phyloP scores from a whole-genome alignment of 2,888 invertebrate species.

The Melikaiella ostensackeni region DNA sequence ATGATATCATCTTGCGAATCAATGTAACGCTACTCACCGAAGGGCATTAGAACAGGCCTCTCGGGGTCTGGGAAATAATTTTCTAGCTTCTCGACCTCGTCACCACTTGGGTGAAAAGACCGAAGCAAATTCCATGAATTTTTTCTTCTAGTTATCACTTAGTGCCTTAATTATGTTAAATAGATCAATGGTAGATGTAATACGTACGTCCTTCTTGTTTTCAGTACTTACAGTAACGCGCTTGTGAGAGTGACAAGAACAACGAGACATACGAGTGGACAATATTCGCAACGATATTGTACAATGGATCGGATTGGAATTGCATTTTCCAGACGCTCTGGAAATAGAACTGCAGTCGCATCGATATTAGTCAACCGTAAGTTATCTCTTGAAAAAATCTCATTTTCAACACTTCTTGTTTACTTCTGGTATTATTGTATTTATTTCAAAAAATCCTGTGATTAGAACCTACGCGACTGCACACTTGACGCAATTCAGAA shows the following conservation, averaged over 20 bases:
- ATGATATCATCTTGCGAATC: slow-evolving; percentile 65
- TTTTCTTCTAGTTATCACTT: slow-evolving; percentile 67
- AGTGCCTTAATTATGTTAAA: slow-evolving; percentile 72
- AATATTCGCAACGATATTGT: slow-evolving; percentile 76
- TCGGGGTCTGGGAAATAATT: slow-evolving; percentile 53
- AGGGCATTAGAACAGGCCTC: slow-evolving; percentile 57
- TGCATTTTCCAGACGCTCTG: slow-evolving; percentile 78
- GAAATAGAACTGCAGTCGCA: slow-evolving; percentile 76
- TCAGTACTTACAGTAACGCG: slow-evolving; percentile 77
- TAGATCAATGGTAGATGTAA: slow-evolving; percentile 74
- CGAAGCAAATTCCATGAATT: slow-evolving; percentile 45
- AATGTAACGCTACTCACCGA: slow-evolving; percentile 73
- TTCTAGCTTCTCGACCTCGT: slow-evolving; percentile 37
- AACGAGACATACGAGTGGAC: slow-evolving; percentile 75
- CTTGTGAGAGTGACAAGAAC: slow-evolving; percentile 75
- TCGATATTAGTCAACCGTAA: slow-evolving; percentile 67
- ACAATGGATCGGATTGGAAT: slow-evolving; percentile 76
- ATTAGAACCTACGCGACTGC: slow-evolving; percentile 31
- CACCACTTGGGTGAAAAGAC: slow-evolving; percentile 28
- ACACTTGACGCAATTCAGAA: slow-evolving; percentile 31
- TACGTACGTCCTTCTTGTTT: slow-evolving; percentile 76
- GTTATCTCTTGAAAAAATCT: slow-evolving; percentile 14
- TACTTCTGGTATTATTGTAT: slow-evolving; percentile 4
- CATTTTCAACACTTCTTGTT: slow-evolving; percentile 20
- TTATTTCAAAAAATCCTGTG: not conserved